A percentile compares a stretch with the other conserved stretches of the same genome.
These are phyloP conservation scores for Leptinotarsa peninsularis DNA, from an alignment of 2,888 invertebrate genomes.

Conservation along the genomic window DNA sequence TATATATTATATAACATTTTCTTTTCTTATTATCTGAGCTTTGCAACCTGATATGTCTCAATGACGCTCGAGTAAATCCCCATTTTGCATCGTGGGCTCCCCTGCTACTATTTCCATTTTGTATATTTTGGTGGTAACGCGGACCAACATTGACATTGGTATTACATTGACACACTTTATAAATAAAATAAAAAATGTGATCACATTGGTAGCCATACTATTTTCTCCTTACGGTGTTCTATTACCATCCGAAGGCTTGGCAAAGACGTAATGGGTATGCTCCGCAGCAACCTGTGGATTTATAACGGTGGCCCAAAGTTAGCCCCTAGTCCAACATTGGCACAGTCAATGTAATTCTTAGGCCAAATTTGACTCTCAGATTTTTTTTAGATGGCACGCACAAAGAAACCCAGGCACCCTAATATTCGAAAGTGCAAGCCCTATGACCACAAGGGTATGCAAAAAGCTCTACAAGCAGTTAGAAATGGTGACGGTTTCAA, in stretches of 20 bases:
- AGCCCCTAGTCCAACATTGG: background rate
- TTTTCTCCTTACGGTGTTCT: background rate
- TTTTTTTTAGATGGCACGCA: constrained; percentile 24
- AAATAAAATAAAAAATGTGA: too few relatives aligned
- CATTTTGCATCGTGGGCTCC: too few relatives aligned
- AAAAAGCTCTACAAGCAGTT: constrained; percentile 25
- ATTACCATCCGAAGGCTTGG: background rate
- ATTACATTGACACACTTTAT: too few relatives aligned
- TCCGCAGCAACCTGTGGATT: background rate
- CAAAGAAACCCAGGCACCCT: background rate
- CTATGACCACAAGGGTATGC: constrained; percentile 20
- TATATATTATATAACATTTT: too few relatives aligned
- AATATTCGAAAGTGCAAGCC: constrained; percentile 14
- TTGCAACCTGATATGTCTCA: too few relatives aligned
- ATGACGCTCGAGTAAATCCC: too few relatives aligned
- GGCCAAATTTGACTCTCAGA: constrained; percentile 20
- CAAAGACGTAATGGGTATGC: constrained; percentile 3
- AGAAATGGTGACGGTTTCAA: background rate
- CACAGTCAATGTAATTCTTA: constrained; percentile 4
- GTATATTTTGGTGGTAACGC: too few relatives aligned
- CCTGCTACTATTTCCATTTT: too few relatives aligned
- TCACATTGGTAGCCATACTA: background rate
- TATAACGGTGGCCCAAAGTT: too few relatives aligned
- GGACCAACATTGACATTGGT: too few relatives aligned
- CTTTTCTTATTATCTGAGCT: too few relatives aligned